Evolutionary conservation across 2,888 invertebrate genomes (phyloP).

Genomic region (Tineola bisselliella): DNA sequence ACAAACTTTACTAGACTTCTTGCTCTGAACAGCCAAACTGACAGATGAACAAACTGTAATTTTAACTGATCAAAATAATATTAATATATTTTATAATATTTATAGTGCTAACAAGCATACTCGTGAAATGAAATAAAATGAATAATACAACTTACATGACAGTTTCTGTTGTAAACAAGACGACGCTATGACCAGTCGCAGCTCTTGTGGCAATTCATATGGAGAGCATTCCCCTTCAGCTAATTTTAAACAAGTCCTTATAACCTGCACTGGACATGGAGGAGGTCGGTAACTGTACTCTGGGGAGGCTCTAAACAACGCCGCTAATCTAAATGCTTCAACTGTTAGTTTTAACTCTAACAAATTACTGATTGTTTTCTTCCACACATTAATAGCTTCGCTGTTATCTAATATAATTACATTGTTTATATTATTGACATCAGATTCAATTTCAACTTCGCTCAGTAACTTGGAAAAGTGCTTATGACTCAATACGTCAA

Average conservation of each 20-base stretch:
- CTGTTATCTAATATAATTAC: constrained; percentile 44
- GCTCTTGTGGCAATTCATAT: constrained; percentile 71
- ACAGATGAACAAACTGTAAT: too few species aligned
- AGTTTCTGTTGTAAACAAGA: constrained; percentile 44
- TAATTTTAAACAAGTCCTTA: constrained; percentile 70
- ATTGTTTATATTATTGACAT: constrained; percentile 51
- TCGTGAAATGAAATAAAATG: not conserved
- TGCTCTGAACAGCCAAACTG: too few species aligned
- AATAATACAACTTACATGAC: constrained; percentile 32
- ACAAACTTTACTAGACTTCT: too few species aligned
- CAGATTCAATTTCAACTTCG: constrained; percentile 55
- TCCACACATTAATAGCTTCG: constrained; percentile 48
- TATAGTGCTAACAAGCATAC: too few species aligned
- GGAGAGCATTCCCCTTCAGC: constrained; percentile 72
- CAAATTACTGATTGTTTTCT: constrained; percentile 59
- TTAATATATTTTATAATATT: too few species aligned
- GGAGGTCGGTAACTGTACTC: constrained; percentile 43
- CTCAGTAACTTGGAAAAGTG: constrained; percentile 44
- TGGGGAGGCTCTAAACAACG: constrained; percentile 58
- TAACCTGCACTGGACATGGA: constrained; percentile 62
- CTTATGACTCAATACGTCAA: constrained; percentile 38
- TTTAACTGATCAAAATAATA: too few species aligned
- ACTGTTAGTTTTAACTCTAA: constrained; percentile 67
- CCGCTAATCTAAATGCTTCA: constrained; percentile 69
- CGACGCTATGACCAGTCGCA: constrained; percentile 66